These are phyloP conservation scores for Osmoderma eremita DNA, from an alignment of 2,888 invertebrate species.

Conservation along the genomic window DNA sequence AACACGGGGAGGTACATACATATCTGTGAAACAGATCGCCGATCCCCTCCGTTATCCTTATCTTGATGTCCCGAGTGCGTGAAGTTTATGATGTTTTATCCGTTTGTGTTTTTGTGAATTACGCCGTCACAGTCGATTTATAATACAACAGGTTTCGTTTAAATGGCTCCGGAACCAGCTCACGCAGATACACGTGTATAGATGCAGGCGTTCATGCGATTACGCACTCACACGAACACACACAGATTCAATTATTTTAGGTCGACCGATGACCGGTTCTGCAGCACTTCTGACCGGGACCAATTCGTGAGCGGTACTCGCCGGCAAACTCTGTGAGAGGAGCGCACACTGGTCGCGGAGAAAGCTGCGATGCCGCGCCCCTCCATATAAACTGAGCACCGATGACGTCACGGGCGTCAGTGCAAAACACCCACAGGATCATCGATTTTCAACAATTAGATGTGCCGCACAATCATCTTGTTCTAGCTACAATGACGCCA, in stretches of 20 bases:
- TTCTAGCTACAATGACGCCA: not conserved
- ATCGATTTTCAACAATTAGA: slow-evolving; percentile 55
- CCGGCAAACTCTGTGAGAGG: slow-evolving; percentile 26
- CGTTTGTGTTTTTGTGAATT: not conserved
- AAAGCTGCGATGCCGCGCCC: slow-evolving; percentile 51
- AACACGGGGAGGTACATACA: slow-evolving; percentile 16
- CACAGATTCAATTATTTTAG: not conserved
- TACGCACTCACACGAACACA: not conserved
- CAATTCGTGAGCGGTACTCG: slow-evolving; percentile 25
- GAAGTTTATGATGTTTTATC: slow-evolving; percentile 1
- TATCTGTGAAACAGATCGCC: not conserved
- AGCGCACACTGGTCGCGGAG: slow-evolving; percentile 26
- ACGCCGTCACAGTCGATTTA: not conserved
- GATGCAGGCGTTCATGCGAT: not conserved
- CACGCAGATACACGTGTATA: not conserved
- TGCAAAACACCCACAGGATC: slow-evolving; percentile 52
- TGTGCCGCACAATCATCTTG: slow-evolving; percentile 29
- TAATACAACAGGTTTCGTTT: slow-evolving; percentile 21
- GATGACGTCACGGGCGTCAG: slow-evolving; percentile 63
- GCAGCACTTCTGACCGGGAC: slow-evolving; percentile 30
- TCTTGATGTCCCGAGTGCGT: slow-evolving; percentile 4
- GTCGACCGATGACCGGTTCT: slow-evolving; percentile 24
- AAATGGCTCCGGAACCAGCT: slow-evolving; percentile 2
- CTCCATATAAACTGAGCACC: slow-evolving; percentile 60
- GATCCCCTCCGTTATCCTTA: not conserved